Evolutionary conservation across 2,888 invertebrate genomes (phyloP).

Genomic region (Pheosia gnoma): DNA sequence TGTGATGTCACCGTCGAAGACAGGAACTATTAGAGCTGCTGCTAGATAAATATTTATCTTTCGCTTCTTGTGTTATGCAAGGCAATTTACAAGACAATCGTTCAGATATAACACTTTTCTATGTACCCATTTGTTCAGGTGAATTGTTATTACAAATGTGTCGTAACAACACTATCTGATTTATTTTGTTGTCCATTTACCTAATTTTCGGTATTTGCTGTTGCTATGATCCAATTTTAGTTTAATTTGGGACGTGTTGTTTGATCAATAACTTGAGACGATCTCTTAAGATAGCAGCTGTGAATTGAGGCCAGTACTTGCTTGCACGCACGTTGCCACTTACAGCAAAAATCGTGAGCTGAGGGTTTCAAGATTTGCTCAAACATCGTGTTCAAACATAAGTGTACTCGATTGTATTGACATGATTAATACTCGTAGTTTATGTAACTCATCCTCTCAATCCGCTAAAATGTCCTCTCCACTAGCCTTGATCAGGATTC

Average conservation of each 20-base stretch:
- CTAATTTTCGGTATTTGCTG: conserved; percentile 11
- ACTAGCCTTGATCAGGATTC: conserved; percentile 47
- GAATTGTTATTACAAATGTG: conserved; percentile 27
- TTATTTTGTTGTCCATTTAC: conserved; percentile 15
- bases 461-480: conserved; percentile 9
- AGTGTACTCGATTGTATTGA: not conserved
- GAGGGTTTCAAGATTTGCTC: conserved; percentile 24
- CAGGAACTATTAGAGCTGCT: conserved; percentile 35
- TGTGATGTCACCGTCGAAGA: not conserved
- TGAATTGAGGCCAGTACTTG: conserved; percentile 55
- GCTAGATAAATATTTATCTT: conserved; percentile 44
- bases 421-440: conserved; percentile 3
- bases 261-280: conserved; percentile 60
- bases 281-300: conserved; percentile 64
- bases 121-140: conserved; percentile 16
- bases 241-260: conserved; percentile 50
- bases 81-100: conserved; percentile 28
- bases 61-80: conserved; percentile 43
- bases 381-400: conserved; percentile 3
- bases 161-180: conserved; percentile 20
- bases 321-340: conserved; percentile 47
- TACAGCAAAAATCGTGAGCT: conserved; percentile 33
- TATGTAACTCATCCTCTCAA: conserved; percentile 10
- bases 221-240: conserved; percentile 36
- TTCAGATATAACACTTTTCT: conserved; percentile 22